Evolutionary conservation across 2,113 vertebrate genomes (phyloP).

Genomic region (Microtus oregoni): DNA sequence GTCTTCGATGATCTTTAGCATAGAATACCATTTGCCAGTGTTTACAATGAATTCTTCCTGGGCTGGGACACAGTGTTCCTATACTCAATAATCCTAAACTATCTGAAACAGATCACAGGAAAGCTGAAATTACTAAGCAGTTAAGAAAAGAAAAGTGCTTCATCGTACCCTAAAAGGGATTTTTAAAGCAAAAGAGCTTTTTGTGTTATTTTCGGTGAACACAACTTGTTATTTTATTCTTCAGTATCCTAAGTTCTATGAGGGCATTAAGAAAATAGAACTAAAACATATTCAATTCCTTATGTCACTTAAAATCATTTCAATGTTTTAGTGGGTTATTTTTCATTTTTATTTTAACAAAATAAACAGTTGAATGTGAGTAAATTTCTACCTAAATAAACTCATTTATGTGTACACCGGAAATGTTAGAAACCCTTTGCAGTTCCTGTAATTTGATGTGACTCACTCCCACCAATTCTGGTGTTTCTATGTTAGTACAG

Average conservation of each 20-base stretch:
- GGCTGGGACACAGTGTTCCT: background rate
- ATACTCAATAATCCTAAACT: background rate
- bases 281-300: background rate
- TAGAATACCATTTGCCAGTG: slow-evolving; percentile 22
- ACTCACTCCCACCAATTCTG: background rate
- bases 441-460: background rate
- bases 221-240: background rate
- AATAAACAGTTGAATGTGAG: slow-evolving; percentile 5
- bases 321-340: background rate
- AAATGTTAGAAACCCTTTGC: background rate
- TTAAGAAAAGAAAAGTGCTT: background rate
- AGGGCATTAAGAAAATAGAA: slow-evolving; percentile 3
- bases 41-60: background rate
- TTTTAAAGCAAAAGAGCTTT: background rate
- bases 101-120: slow-evolving; percentile 29
- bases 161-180: background rate
- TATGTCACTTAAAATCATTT: slow-evolving; percentile 51
- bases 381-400: slow-evolving; percentile 26
- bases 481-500: background rate
- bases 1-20: background rate
- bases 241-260: background rate
- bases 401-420: background rate
- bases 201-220: background rate
- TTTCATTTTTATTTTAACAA: background rate
- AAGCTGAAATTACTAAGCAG: background rate